Base-by-base conservation (phyloP, 2,113 vertebrate species). In the Anhinga rufa region DNA sequence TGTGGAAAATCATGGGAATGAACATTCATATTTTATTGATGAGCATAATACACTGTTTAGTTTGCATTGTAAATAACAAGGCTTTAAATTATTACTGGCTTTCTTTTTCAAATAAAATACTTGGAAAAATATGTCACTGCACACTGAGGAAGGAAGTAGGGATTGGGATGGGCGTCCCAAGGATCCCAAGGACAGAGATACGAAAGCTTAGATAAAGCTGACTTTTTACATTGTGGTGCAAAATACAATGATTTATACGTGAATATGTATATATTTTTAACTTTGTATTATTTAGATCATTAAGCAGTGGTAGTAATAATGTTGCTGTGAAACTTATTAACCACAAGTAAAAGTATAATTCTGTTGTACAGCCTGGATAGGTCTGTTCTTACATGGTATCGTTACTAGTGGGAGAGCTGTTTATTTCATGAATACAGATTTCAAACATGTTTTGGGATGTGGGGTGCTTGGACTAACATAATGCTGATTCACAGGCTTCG, bases 11-110 rank as follows among this genome's bases (percentile, higher is more conserved):
- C 69, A 57, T 68, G 80, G 89, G 83, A 91, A 70, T 34, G 61
- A 97, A 58, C 70, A 61, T 94, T 96, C 61, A 84, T 95, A 46
- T 97, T 94, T 97, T 97, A 94, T 96, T 97, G 95, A 97, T 95
- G 83, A 91, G 93, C 78, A 7, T 65, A 83, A 72, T 58, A 48
- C 72, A 55, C 92, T 79, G 93, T 62, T 91, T 60, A 66, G 86
- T 97, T 74, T 90, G 36, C 60, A 44, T 88, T 92, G 82, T 76
- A 93, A 86, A 83, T 82, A 94, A 85, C 72, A 88, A 92, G 95
- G 87, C 22, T 96, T 97, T 94, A 87, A 90, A 81, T 96, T 82
- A 95, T 83, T 92, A 38, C 42, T 49, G 54, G 8, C 8, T 54
- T 70, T 80, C 77, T 96, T 93, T 92, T 74, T 84, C 32, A 82